Evolutionary conservation across 2,797 vertebrate species (phyloP).

Genomic region (Odontamblyopus rebecca): DNA sequence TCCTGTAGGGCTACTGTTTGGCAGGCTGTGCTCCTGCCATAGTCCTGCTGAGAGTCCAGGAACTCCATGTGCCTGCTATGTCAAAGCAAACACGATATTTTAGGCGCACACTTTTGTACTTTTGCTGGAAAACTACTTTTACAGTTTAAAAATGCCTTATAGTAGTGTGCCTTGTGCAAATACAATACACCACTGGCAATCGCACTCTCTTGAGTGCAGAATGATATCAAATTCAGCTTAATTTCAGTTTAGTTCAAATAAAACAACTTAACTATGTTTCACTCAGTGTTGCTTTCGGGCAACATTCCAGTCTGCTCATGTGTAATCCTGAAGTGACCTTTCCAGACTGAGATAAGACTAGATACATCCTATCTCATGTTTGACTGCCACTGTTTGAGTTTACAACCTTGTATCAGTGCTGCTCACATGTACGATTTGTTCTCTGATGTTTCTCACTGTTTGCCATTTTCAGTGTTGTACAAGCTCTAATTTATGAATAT

Average conservation of each 20-base stretch:
- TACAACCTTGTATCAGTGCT: slow-evolving; percentile 3
- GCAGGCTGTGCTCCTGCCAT: slow-evolving; percentile 53
- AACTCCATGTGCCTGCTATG: slow-evolving; percentile 12
- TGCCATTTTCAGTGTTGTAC: not conserved
- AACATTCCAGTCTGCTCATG: not conserved
- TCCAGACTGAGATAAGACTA: slow-evolving; percentile 20
- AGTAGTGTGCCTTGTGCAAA: not conserved
- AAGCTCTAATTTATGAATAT: not conserved
- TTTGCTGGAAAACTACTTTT: not conserved
- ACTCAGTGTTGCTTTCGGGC: not conserved
- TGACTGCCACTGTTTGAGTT: slow-evolving; percentile 11
- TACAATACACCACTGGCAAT: not conserved
- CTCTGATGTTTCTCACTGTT: slow-evolving; percentile 15
- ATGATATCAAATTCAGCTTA: not conserved
- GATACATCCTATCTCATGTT: slow-evolving; percentile 12
- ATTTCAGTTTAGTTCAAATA: not conserved
- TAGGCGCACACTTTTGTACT: not conserved
- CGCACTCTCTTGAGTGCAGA: not conserved
- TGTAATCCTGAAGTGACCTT: slow-evolving; percentile 12
- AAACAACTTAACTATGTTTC: not conserved
- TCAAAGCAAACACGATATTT: slow-evolving; percentile 13
- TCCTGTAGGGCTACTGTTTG: slow-evolving; percentile 67
- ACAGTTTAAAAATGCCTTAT: not conserved
- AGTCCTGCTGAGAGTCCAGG: slow-evolving; percentile 38
- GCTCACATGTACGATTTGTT: slow-evolving; percentile 11